Percentiles rank a stretch among this genome's conserved stretches.
Evolutionary conservation across 1,140 invertebrate genomes (phyloP).

Genomic region (Trichomalopsis sarcophagae): DNA sequence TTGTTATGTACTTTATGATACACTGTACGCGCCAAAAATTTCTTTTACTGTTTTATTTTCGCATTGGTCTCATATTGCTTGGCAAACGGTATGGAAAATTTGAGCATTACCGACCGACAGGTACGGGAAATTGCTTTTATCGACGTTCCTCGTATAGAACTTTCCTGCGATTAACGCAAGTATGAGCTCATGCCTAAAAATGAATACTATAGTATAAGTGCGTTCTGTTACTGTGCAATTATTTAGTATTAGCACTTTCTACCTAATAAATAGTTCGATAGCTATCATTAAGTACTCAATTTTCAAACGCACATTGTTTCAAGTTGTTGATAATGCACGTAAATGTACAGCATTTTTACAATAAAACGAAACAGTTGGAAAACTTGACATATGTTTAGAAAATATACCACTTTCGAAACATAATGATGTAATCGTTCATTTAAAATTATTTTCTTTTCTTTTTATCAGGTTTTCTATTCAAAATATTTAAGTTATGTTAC

Average conservation of each 20-base stretch:
- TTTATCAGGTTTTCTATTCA: no score
- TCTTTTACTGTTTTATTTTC: background rate
- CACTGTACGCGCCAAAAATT: slow-evolving; percentile 31
- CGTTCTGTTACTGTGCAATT: background rate
- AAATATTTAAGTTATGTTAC: no score
- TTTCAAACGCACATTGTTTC: background rate
- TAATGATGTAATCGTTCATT: no score
- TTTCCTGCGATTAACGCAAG: background rate
- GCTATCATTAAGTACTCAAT: background rate
- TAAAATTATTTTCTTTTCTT: no score
- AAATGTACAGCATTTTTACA: no score
- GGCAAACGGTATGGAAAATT: slow-evolving; percentile 21
- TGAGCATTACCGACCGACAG: slow-evolving; percentile 17
- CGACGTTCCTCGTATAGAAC: slow-evolving; percentile 20
- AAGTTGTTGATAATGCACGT: background rate
- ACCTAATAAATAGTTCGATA: background rate
- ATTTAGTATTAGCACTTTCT: background rate
- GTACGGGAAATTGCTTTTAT: slow-evolving; percentile 22
- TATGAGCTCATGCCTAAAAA: slow-evolving; percentile 26
- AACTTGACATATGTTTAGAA: no score
- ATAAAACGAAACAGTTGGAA: no score
- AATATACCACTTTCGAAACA: no score
- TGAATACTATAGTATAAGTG: background rate
- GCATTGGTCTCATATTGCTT: background rate
- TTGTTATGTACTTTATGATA: slow-evolving; percentile 29